These are phyloP conservation scores for Scrobipalpa atriplicella DNA, from an alignment of 2,888 invertebrate genomes.

Conservation along the genomic window DNA sequence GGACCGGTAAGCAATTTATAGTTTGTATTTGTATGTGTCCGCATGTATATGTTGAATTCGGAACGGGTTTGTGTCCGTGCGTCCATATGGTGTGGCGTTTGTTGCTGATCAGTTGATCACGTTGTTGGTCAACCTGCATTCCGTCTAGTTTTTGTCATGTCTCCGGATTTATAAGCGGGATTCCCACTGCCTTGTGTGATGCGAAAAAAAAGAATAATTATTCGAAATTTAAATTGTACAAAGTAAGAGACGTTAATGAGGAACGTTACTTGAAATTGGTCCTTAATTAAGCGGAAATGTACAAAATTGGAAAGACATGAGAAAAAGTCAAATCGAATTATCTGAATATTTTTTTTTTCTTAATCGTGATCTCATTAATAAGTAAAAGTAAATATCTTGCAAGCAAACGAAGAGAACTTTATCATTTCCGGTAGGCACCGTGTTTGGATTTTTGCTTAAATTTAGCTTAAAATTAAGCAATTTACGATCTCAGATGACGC, in stretches of 20 bases:
- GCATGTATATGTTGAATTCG: conserved; percentile 45
- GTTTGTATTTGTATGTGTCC: conserved; percentile 35
- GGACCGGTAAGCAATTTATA: conserved; percentile 16
- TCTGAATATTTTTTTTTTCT: neutral
- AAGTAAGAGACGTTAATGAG: neutral
- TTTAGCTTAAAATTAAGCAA: neutral
- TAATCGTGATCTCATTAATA: neutral
- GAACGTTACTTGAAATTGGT: neutral
- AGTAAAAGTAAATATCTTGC: neutral
- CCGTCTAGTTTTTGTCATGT: conserved; percentile 45
- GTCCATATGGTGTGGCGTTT: conserved; percentile 64
- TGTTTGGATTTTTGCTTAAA: neutral
- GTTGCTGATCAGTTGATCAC: conserved; percentile 60
- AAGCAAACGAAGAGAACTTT: neutral
- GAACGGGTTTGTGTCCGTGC: conserved; percentile 69
- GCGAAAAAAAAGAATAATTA: neutral
- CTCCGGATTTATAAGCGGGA: conserved; percentile 35
- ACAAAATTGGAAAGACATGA: neutral
- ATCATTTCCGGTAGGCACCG: neutral
- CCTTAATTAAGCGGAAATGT: neutral
- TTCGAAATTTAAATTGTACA: neutral
- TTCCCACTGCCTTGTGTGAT: conserved; percentile 28
- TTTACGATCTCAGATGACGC: conserved; percentile 12
- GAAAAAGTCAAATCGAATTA: neutral
- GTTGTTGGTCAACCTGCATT: conserved; percentile 66